These are phyloP conservation scores for Drosophila ananassae DNA, from an alignment of 1,140 invertebrate species.

Conservation along the genomic window DNA sequence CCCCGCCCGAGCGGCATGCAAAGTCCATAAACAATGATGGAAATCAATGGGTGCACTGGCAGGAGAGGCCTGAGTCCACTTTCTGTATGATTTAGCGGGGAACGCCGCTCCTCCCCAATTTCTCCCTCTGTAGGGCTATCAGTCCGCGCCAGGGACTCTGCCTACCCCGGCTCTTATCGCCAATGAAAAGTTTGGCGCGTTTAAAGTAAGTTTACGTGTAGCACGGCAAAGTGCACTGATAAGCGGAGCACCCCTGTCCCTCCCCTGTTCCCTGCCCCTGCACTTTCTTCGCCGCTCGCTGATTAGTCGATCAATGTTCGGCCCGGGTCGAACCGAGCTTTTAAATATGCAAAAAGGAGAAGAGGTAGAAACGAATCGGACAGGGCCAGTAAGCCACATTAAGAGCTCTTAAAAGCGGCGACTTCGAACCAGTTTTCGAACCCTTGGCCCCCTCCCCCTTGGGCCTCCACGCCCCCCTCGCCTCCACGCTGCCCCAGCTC, in stretches of 20 bases:
- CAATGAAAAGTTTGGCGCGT: constrained; percentile 65
- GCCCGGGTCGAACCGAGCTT: constrained; percentile 57
- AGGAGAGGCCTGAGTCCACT: not conserved
- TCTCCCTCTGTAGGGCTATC: constrained; percentile 30
- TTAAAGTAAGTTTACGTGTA: constrained; percentile 82
- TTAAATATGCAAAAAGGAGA: constrained; percentile 74
- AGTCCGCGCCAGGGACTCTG: constrained; percentile 9
- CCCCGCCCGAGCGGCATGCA: constrained; percentile 29
- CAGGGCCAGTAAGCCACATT: constrained; percentile 32
- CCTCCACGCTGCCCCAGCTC: constrained; percentile 3
- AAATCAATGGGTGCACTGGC: constrained; percentile 58
- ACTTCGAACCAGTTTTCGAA: constrained; percentile 46
- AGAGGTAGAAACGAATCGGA: constrained; percentile 8
- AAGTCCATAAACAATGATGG: constrained; percentile 76
- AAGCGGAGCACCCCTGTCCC: constrained; percentile 31
- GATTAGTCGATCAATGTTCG: constrained; percentile 72
- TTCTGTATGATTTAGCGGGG: no score
- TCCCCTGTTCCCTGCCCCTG: not conserved
- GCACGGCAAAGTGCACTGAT: constrained; percentile 78
- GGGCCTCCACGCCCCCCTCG: not conserved
- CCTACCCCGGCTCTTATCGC: constrained; percentile 52
- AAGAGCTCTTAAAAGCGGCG: constrained; percentile 64
- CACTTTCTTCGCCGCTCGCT: constrained; percentile 54
- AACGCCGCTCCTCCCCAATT: not conserved
- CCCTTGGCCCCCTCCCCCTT: constrained; percentile 14